Evolutionary conservation across 1,140 invertebrate genomes (phyloP), one percentile per base, ranked within the genome.

Genomic region (Drosophila rhopaloa): DNA sequence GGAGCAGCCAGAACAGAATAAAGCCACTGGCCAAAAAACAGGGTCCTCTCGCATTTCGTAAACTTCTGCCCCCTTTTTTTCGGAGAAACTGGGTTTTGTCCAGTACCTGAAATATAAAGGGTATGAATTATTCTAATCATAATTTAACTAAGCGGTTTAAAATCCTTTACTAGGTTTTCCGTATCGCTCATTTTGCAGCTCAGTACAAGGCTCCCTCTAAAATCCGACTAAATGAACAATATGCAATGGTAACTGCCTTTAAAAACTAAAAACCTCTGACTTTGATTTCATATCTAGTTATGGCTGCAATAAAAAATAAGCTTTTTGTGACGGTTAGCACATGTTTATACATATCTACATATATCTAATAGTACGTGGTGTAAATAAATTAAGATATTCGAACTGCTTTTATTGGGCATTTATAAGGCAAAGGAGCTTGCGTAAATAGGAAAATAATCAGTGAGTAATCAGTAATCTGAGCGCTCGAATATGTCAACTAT

Each of bases 11-110:
- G 14, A 91, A 89, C 0, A 89, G 46, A 1, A 91, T 32, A 27
- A 85, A 91, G 0, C 76, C 80, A 7, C 62, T 70, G 13, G 74
- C 85, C 53, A 81, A 66, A 11, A 83, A 91, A 81, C 89, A 91
- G 32, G 79, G 79, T 13, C 86, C 47, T 46, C 71, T 55, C 4
- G 46, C n/a, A 14, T 57, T 54, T 7, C 68, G 48, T 9, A 32
- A 32, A 32, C 29, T 6, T 32, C 7, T 32, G 29, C 29, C 7
- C 6, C 0, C 29, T 32, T 32, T 32, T 8, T 32, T 32, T 32
- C 29, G 5, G 1, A 32, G 5, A 32, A 32, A 32, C 29, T 32
- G 5, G 29, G 29, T 32, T 32, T 8, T 32, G 29, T 32, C 29
- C 7, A 32, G 29, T 32, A 32, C 2, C 37, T 54, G 14, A 9